phyloP scores from a whole-genome alignment of 1,140 invertebrate species.

The Dryas iulia region DNA sequence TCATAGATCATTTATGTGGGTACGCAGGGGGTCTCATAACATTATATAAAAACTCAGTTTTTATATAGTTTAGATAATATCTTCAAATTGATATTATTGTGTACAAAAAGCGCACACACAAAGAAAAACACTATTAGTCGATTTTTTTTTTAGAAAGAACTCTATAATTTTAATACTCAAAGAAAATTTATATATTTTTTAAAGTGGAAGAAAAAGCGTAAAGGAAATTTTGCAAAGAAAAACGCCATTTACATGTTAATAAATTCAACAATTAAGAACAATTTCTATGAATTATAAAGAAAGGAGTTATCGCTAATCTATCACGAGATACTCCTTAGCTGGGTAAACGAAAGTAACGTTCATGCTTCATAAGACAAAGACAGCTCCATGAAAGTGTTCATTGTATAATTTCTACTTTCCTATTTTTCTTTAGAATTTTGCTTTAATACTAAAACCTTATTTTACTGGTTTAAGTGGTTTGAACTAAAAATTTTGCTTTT shows the following conservation, averaged over 20 bases:
- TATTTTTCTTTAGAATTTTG: neutral
- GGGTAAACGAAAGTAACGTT: neutral
- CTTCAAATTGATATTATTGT: neutral
- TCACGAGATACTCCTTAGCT: neutral
- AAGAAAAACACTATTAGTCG: neutral
- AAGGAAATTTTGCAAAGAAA: too few species aligned
- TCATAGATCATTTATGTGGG: neutral
- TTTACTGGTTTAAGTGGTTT: neutral
- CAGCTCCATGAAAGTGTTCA: neutral
- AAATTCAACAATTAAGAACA: neutral
- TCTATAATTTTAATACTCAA: too few species aligned
- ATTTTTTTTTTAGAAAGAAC: too few species aligned
- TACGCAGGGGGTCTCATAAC: neutral
- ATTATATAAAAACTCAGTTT: neutral
- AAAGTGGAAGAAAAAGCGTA: too few species aligned
- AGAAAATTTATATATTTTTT: too few species aligned
- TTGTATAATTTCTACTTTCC: neutral
- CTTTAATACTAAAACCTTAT: neutral
- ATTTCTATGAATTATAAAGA: neutral
- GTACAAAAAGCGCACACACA: neutral
- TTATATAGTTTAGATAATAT: neutral
- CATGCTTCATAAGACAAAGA: slow-evolving; percentile 3
- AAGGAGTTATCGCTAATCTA: neutral
- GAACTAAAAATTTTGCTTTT: neutral
- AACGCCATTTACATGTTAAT: neutral